Conservation (phyloP, 2,888 invertebrate species). For the Didymodactylos carnosus region DNA sequence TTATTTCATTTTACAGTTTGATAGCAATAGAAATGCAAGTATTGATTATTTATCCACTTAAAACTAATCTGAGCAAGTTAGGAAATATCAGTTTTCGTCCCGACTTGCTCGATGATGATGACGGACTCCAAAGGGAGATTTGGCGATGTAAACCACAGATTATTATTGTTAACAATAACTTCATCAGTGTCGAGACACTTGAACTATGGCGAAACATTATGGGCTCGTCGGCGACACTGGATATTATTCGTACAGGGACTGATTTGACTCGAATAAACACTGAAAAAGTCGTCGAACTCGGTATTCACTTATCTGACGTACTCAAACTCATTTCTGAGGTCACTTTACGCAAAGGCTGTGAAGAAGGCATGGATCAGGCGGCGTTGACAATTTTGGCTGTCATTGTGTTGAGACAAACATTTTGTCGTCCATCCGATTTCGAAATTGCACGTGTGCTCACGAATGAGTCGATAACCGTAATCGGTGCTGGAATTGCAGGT, state of each 20-base stretch:
- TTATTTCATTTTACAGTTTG: no score
- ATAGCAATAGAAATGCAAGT: not conserved
- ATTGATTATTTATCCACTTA: not conserved
- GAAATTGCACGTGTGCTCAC: no score
- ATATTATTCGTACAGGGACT: not conserved
- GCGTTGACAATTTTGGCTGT: not conserved
- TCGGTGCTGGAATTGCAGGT: not conserved
- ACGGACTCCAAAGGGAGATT: not conserved
- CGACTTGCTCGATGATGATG: not conserved
- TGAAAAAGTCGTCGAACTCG: not conserved
- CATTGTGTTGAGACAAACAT: not conserved
- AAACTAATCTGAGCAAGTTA: not conserved
- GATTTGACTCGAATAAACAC: not conserved
- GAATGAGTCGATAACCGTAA: not conserved
- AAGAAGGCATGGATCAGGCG: not conserved
- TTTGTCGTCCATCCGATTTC: not conserved
- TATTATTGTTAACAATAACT: not conserved
- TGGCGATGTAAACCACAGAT: not conserved
- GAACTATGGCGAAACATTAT: not conserved
- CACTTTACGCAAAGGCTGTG: not conserved
- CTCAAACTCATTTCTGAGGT: not conserved
- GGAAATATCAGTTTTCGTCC: not conserved
- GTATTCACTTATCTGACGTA: not conserved
- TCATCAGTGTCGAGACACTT: not conserved
- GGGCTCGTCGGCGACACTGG: not conserved